phyloP scores from a whole-genome alignment of 2,888 invertebrate genomes.

The Lutraria lutraria region DNA sequence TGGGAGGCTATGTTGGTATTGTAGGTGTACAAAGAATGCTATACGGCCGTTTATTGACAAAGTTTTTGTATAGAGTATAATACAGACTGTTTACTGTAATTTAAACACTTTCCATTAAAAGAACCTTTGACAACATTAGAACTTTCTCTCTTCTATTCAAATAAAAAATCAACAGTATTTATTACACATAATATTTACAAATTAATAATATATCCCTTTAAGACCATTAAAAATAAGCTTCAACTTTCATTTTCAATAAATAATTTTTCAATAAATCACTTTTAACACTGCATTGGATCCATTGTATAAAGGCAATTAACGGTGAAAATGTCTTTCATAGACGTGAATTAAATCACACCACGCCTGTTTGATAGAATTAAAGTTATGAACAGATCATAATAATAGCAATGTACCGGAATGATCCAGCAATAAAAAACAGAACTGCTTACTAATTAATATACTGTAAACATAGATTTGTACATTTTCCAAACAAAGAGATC shows the following conservation, averaged over 20 bases:
- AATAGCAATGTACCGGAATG: not conserved
- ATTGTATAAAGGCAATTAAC: not conserved
- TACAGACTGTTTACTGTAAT: not conserved
- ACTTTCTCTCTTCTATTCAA: not conserved
- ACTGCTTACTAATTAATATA: too few species aligned
- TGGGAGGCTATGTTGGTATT: too few species aligned
- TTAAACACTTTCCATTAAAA: not conserved
- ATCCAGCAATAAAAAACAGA: not conserved
- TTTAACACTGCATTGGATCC: not conserved
- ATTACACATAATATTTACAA: slow-evolving; percentile 32
- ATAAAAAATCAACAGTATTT: slow-evolving; percentile 33
- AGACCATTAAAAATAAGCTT: not conserved
- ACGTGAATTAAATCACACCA: slow-evolving; percentile 2
- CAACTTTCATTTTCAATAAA: not conserved
- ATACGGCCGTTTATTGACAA: too few species aligned
- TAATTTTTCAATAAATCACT: slow-evolving; percentile 13
- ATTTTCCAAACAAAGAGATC: too few species aligned
- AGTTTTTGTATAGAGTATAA: too few species aligned
- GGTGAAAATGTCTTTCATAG: not conserved
- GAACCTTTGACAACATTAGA: not conserved
- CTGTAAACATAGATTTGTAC: too few species aligned
- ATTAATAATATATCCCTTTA: slow-evolving; percentile 26
- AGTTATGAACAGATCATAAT: not conserved
- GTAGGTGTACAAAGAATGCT: too few species aligned
- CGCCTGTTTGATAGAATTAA: not conserved